These are phyloP conservation scores for Cryptus armator DNA, from an alignment of 2,888 invertebrate species.

Conservation along the genomic window DNA sequence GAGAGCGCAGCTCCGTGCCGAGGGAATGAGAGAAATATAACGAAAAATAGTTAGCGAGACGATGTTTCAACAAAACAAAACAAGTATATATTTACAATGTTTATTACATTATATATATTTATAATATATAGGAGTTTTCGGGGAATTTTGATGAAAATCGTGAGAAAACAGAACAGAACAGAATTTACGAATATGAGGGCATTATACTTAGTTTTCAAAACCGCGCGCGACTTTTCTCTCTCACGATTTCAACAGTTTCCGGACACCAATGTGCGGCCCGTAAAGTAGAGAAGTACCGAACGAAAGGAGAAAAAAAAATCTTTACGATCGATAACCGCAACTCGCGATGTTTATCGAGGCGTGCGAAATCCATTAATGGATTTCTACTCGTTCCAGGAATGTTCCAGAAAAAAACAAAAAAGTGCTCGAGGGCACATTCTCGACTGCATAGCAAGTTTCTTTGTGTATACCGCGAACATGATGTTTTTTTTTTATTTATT, in stretches of 20 bases:
- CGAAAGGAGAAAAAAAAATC: conserved; percentile 59
- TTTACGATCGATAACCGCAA: conserved; percentile 59
- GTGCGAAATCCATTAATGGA: conserved; percentile 76
- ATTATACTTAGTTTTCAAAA: conserved; percentile 57
- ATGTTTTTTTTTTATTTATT: neutral
- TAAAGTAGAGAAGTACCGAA: conserved; percentile 52
- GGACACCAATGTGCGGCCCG: conserved; percentile 28
- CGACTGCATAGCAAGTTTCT: neutral
- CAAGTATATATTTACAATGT: neutral
- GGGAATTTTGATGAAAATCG: neutral
- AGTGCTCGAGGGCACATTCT: neutral
- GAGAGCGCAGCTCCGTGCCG: neutral
- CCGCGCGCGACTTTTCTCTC: conserved; percentile 42
- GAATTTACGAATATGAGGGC: neutral
- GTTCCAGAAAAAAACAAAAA: conserved; percentile 74
- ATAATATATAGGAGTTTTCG: neutral
- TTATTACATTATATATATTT: conserved; percentile 9
- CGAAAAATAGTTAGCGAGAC: conserved; percentile 24
- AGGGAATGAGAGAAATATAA: neutral
- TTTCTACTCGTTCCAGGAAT: conserved; percentile 62
- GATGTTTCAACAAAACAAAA: conserved; percentile 16
- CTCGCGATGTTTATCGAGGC: conserved; percentile 27
- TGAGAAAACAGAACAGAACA: neutral
- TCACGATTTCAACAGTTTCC: conserved; percentile 51
- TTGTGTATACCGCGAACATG: neutral